A percentile compares a stretch with the other conserved stretches of the same genome.
Evolutionary conservation across 2,888 invertebrate genomes (phyloP).

Genomic region (Cataglyphis rosenhaueri): DNA sequence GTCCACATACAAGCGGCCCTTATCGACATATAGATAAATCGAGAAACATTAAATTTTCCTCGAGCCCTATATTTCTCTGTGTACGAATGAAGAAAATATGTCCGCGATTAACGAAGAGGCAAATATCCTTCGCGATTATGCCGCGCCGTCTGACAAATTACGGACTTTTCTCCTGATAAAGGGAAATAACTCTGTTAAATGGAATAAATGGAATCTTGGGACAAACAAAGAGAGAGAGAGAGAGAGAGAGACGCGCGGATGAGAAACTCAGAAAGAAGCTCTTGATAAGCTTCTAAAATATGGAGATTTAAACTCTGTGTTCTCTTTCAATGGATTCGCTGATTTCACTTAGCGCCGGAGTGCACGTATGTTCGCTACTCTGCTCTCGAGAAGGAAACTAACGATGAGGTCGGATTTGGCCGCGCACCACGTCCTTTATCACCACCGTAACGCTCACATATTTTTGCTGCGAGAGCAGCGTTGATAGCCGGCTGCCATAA

Average conservation of each 20-base stretch:
- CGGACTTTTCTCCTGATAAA: slow-evolving; percentile 27
- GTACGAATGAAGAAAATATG: background rate
- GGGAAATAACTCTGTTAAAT: background rate
- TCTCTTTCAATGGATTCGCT: slow-evolving; percentile 16
- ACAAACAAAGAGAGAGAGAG: background rate
- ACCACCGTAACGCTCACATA: slow-evolving; percentile 41
- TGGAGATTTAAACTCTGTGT: slow-evolving; percentile 22
- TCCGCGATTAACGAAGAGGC: background rate
- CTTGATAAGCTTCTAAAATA: slow-evolving; percentile 33
- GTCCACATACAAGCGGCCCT: background rate
- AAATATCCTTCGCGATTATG: background rate
- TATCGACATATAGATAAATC: slow-evolving; percentile 32
- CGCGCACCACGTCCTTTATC: slow-evolving; percentile 43
- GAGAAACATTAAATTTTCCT: background rate
- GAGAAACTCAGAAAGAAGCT: slow-evolving; percentile 13
- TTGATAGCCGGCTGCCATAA: slow-evolving; percentile 52
- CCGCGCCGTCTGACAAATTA: slow-evolving; percentile 42
- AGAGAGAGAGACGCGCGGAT: no score
- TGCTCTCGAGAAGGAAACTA: slow-evolving; percentile 39
- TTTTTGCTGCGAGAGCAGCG: slow-evolving; percentile 37
- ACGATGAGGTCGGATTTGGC: slow-evolving; percentile 49
- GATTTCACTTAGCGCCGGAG: slow-evolving; percentile 13
- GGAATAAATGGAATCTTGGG: slow-evolving; percentile 15
- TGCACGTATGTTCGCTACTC: background rate
- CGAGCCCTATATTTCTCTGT: background rate